Conservation (phyloP, 92 coral and sea anemone genomes). For the Epizoanthus ramosus region DNA sequence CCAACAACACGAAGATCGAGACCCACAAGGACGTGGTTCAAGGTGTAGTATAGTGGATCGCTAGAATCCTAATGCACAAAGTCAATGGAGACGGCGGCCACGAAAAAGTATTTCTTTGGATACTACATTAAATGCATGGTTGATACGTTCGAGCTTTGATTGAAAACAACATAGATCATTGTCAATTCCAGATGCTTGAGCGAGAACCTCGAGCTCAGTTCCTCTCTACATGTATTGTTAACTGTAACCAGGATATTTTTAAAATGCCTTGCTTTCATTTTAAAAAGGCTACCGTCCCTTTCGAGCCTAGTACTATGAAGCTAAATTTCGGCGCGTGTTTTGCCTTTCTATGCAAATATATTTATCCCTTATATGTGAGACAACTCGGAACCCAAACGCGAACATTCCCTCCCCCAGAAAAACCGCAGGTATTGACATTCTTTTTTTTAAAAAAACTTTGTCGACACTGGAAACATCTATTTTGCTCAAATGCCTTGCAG, state of each 20-base stretch:
- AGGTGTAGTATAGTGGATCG: background rate
- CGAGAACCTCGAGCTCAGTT: no score
- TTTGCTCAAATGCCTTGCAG: no score
- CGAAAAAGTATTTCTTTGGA: conserved; percentile 29
- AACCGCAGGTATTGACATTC: background rate
- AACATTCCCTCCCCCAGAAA: conserved; percentile 11
- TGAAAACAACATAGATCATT: no score
- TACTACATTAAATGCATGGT: background rate
- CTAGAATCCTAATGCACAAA: background rate
- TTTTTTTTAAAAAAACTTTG: no score
- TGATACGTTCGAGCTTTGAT: background rate
- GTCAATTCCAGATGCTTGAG: no score
- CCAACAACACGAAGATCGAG: background rate
- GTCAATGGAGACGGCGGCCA: conserved; percentile 3
- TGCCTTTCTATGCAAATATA: background rate
- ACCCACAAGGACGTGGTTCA: conserved; percentile 5
- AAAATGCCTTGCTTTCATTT: no score
- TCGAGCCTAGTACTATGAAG: background rate
- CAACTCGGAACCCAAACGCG: background rate
- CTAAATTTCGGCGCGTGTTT: conserved; percentile 17
- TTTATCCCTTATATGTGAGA: background rate
- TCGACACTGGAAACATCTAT: no score
- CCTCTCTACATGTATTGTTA: background rate
- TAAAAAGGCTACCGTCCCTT: background rate
- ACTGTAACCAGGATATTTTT: background rate